Base-by-base conservation (phyloP, 1,140 invertebrate genomes). In the Lamellibrachia luymesi region DNA sequence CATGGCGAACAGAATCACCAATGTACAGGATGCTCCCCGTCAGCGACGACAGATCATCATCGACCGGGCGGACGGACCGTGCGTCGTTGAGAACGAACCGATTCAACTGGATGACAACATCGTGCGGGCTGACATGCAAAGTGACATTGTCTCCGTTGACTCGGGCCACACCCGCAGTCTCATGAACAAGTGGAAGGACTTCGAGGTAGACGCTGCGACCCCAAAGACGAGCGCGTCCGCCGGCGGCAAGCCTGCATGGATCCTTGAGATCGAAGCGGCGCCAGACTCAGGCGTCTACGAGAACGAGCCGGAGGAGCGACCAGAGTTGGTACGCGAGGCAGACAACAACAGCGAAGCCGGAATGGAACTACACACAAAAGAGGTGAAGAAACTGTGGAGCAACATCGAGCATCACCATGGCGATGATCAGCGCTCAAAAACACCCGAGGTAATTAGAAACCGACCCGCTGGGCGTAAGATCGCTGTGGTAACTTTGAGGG, bases 31-130 rank as follows among this genome's bases (percentile, higher is more conserved):
- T 13, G 4, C 50, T 2, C 25, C 90, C 4, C 50, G 51, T 5
- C 56, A 38, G 49, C 52, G 50, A 91, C 52, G 56, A 8, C 50
- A 90, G 92, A 27, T 38, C 25, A 91, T 93, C 52, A 90, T 93
- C 25, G 93, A 93, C 49, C 56, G 38, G 64, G 27, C 89, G 50
- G 52, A 90, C 13, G 92, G 51, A 89, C 89, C 51, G 10, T 27
- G 27, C 6, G 90, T 93, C 8, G 25, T 92, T 13, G 93, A 93
- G 91, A 93, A 93, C 80, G 92, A 93, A 50, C 93, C 93, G 4
- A 64, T 80, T 6, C 49, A 51, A 80, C 27, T 91, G 52, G 27
- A 56, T 17, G 93, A 92, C 50, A 91, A 51, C 90, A 92, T 93
- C 50, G 92, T 92, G 27, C 92, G 92, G 8, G 50, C 49, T 0